Conservation (phyloP, 1,140 invertebrate genomes). For the Arion vulgaris region DNA sequence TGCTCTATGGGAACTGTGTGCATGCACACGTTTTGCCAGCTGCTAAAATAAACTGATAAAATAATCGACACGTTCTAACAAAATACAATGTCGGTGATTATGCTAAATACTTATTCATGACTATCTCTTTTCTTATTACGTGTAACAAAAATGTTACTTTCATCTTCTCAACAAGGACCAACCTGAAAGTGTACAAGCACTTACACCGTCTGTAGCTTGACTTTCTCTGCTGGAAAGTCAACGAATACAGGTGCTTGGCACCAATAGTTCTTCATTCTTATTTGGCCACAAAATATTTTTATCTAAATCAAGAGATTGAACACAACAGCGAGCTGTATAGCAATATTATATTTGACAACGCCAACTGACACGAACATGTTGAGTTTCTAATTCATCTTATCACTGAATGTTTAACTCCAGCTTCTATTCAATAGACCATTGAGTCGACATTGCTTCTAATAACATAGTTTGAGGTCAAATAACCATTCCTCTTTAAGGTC, state of each 20-base stretch:
- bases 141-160: no score
- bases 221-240: not conserved
- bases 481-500: not conserved
- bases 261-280: not conserved
- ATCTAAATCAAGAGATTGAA: not conserved
- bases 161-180: no score
- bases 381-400: not conserved
- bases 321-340: not conserved
- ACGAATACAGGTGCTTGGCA: not conserved
- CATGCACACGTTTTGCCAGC: no score
- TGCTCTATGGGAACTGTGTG: no score
- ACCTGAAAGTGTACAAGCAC: no score
- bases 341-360: not conserved
- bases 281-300: not conserved
- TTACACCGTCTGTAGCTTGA: no score
- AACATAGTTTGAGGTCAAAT: not conserved
- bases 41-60: no score
- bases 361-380: not conserved
- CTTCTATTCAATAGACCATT: slow-evolving; percentile 9
- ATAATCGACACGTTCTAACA: no score
- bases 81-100: no score
- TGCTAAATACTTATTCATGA: no score
- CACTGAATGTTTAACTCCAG: not conserved
- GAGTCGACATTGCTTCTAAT: not conserved
- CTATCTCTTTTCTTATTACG: no score